These are phyloP conservation scores for Manis crassicaudata DNA, from an alignment of 2,797 vertebrate genomes.

Conservation along the genomic window DNA sequence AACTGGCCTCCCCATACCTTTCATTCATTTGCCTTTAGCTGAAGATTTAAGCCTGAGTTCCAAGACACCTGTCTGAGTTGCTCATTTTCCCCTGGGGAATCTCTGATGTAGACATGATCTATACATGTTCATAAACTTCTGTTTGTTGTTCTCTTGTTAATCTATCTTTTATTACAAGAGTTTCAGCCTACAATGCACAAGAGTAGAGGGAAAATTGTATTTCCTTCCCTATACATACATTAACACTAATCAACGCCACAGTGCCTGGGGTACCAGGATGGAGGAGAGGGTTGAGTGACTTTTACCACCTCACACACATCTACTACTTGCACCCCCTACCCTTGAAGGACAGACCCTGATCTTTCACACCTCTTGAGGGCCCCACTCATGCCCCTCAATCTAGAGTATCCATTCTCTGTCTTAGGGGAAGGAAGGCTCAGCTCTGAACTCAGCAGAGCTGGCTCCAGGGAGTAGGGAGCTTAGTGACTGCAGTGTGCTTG, in stretches of 20 bases:
- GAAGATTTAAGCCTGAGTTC: constrained; percentile 22
- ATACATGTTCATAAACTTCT: background rate
- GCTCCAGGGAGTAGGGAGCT: background rate
- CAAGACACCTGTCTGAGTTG: background rate
- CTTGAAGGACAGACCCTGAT: background rate
- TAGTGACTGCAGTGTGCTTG: no score
- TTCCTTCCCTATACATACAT: background rate
- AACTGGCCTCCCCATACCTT: background rate
- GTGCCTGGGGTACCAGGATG: no score
- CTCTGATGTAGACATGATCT: background rate
- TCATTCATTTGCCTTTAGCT: background rate
- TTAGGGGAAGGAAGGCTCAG: background rate
- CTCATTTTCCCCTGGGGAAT: background rate
- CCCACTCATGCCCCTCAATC: background rate
- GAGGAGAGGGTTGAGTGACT: background rate
- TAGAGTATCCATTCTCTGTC: background rate
- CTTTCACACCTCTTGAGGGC: background rate
- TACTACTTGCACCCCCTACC: background rate
- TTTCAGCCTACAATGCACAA: background rate
- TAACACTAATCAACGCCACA: background rate
- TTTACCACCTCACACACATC: background rate
- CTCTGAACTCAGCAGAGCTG: background rate
- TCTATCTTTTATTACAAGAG: background rate
- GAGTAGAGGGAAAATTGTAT: background rate
- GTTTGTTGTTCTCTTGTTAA: background rate